Conservation (phyloP, 2,113 vertebrate species). For the Penelope pileata region DNA sequence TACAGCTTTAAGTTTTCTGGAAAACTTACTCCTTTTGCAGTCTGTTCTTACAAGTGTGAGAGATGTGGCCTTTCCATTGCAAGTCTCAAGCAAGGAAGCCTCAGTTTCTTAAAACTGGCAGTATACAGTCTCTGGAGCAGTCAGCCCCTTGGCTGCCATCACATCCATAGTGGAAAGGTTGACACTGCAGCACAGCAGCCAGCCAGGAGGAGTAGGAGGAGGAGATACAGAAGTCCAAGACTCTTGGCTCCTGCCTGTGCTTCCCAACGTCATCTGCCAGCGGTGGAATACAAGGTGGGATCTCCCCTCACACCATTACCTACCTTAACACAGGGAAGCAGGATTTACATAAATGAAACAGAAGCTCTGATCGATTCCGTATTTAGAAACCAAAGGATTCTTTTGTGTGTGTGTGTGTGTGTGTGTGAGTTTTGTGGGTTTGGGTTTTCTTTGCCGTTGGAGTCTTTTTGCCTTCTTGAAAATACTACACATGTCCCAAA, state of each 20-base stretch:
- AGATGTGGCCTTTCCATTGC: background rate
- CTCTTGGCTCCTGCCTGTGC: background rate
- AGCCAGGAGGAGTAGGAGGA: background rate
- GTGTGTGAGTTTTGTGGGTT: background rate
- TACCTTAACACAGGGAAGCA: background rate
- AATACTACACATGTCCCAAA: background rate
- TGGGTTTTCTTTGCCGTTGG: background rate
- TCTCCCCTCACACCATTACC: background rate
- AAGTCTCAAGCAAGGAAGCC: background rate
- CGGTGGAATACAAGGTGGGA: background rate
- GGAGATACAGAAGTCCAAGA: background rate
- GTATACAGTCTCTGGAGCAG: rapidly evolving
- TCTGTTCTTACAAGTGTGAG: background rate
- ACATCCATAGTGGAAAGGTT: rapidly evolving
- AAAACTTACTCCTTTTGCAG: background rate
- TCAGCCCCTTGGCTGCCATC: background rate
- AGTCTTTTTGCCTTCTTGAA: background rate
- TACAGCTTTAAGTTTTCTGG: background rate
- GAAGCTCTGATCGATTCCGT: background rate
- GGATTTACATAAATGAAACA: background rate
- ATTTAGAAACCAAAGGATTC: background rate
- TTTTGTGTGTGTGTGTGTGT: background rate
- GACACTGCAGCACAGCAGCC: background rate
- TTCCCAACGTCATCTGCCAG: rapidly evolving
- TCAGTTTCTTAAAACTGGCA: background rate